A percentile compares a stretch with the other conserved stretches of the same genome.
Conservation (phyloP, 2,113 vertebrate genomes). For the Pterocles gutturalis region DNA sequence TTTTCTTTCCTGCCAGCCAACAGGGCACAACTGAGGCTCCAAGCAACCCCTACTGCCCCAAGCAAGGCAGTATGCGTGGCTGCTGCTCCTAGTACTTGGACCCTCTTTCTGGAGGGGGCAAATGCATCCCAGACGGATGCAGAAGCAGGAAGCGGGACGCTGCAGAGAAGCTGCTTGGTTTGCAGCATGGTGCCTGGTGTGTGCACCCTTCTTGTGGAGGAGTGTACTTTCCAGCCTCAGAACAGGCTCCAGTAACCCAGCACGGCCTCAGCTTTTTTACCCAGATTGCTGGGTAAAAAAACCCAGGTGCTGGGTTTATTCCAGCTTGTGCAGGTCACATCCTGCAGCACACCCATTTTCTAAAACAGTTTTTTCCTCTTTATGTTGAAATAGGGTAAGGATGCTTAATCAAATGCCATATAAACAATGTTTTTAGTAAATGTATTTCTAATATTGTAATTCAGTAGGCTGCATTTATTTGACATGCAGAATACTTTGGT, state of each 20-base stretch:
- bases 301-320: not conserved
- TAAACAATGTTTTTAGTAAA: not conserved
- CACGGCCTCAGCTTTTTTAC: not conserved
- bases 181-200: rapidly evolving
- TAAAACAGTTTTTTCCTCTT: not conserved
- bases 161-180: not conserved
- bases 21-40: not conserved
- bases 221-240: not conserved
- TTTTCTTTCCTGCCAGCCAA: not conserved
- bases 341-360: not conserved
- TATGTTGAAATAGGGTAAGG: not conserved
- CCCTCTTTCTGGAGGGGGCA: not conserved
- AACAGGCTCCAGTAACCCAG: not conserved
- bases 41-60: not conserved
- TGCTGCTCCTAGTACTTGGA: not conserved
- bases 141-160: not conserved
- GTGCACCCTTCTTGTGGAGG: not conserved
- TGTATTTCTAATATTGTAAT: not conserved
- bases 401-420: not conserved
- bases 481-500: not conserved
- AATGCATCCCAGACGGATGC: not conserved
- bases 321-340: not conserved
- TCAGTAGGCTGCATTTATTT: not conserved
- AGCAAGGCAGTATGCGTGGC: not conserved
- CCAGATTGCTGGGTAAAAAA: no score